Evolutionary conservation across 2,888 invertebrate genomes (phyloP).

Genomic region (Cerastis rubricosa): DNA sequence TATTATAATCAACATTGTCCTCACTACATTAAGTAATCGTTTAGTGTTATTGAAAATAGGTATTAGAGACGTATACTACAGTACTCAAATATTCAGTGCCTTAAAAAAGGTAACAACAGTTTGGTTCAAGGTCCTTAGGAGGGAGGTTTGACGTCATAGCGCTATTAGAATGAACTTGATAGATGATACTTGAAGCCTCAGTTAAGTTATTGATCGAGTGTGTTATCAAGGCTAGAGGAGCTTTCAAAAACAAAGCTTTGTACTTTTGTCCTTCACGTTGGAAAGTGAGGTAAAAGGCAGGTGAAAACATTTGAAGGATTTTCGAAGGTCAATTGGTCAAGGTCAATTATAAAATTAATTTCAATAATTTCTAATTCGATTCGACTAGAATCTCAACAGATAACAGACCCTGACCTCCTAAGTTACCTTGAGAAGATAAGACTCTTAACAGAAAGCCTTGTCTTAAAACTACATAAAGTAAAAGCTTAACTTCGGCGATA

Average conservation of each 20-base stretch:
- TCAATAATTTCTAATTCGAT: neutral
- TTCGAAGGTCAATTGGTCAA: too few species aligned
- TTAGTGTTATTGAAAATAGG: too few species aligned
- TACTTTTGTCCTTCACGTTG: neutral
- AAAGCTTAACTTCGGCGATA: slow-evolving; percentile 99
- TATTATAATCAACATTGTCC: too few species aligned
- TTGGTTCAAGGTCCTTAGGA: slow-evolving; percentile 26
- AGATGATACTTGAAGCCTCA: slow-evolving; percentile 4
- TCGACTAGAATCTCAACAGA: neutral
- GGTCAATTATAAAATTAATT: neutral
- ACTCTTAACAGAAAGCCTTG: neutral
- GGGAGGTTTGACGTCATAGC: slow-evolving; percentile 45
- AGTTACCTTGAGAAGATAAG: neutral
- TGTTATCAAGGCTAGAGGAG: neutral
- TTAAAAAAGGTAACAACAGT: neutral
- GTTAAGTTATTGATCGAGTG: slow-evolving; percentile 37
- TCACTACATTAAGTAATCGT: too few species aligned
- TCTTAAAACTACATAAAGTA: slow-evolving; percentile 91
- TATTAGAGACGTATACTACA: too few species aligned
- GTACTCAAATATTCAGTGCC: too few species aligned
- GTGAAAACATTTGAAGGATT: neutral
- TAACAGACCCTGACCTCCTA: neutral
- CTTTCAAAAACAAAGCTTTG: neutral
- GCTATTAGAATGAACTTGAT: slow-evolving; percentile 7
- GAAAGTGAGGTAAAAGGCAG: neutral